A percentile compares a stretch with the other conserved stretches of the same genome.
phyloP scores from a whole-genome alignment of 2,888 invertebrate genomes.

The Brenthis ino region DNA sequence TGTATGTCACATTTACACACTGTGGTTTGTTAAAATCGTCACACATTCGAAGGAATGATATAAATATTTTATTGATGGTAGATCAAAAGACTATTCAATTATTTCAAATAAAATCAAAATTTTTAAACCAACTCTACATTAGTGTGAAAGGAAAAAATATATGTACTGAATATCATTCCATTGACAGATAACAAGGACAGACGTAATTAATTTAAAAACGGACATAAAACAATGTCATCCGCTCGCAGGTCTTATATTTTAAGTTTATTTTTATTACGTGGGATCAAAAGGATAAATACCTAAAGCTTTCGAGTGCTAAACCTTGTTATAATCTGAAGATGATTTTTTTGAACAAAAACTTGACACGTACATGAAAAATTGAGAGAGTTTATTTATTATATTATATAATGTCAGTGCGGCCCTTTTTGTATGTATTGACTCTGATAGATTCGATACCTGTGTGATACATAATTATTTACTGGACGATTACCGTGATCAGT shows the following conservation, averaged over 20 bases:
- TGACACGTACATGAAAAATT: constrained; percentile 17
- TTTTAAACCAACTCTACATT: no score
- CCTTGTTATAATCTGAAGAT: constrained; percentile 17
- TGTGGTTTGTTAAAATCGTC: no score
- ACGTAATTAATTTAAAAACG: constrained; percentile 27
- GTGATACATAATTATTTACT: no score
- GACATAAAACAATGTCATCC: constrained; percentile 17
- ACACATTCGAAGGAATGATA: no score
- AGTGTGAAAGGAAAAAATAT: constrained; percentile 2
- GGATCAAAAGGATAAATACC: constrained; percentile 6
- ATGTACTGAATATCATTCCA: constrained; percentile 1
- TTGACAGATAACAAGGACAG: constrained; percentile 20
- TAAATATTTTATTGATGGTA: no score
- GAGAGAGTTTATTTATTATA: constrained; percentile 8
- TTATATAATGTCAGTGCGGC: no score
- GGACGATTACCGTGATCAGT: no score
- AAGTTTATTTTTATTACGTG: constrained; percentile 11
- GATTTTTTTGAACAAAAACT: constrained; percentile 10
- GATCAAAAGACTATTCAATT: no score
- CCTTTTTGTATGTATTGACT: no score
- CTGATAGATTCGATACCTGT: no score
- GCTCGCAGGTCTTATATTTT: constrained; percentile 5
- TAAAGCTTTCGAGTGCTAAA: constrained; percentile 18
- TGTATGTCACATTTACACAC: no score
- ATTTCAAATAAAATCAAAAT: no score